phyloP scores from a whole-genome alignment of 1,140 invertebrate species.

The Drosophila chauvacae region DNA sequence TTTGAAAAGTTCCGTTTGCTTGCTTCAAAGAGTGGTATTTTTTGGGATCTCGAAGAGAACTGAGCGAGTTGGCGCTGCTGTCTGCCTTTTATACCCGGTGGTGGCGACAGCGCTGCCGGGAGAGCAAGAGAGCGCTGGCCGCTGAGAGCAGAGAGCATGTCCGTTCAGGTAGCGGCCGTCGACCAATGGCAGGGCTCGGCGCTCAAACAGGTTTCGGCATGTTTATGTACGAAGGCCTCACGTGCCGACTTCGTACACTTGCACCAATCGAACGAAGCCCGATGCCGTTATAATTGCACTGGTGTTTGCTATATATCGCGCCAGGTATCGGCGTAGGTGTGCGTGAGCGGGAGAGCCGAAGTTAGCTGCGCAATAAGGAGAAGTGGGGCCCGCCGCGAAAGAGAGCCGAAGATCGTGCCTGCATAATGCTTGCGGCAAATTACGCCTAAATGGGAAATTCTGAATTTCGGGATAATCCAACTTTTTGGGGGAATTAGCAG shows the following conservation, averaged over 20 bases:
- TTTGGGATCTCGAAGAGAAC: constrained; percentile 17
- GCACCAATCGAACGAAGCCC: constrained; percentile 70
- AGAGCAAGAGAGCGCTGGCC: constrained; percentile 14
- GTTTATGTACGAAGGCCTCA: constrained; percentile 65
- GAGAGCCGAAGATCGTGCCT: constrained; percentile 12
- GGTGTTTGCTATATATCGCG: constrained; percentile 33
- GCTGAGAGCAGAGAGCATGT: constrained; percentile 8
- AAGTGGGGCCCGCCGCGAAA: not conserved
- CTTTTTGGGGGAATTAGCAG: constrained; percentile 24
- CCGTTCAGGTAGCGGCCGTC: constrained; percentile 7
- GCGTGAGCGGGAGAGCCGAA: constrained; percentile 23
- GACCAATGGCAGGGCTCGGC: constrained; percentile 59
- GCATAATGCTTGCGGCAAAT: constrained; percentile 12
- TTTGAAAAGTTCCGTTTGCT: not conserved
- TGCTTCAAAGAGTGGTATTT: not conserved
- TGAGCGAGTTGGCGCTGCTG: constrained; percentile 21
- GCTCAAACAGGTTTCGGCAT: constrained; percentile 67
- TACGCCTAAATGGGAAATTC: constrained; percentile 16
- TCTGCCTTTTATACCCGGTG: constrained; percentile 25
- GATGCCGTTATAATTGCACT: constrained; percentile 69
- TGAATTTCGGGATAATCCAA: constrained; percentile 14
- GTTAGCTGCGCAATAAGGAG: constrained; percentile 37
- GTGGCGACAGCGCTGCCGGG: constrained; percentile 10
- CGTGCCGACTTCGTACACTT: constrained; percentile 71
- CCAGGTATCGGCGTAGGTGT: constrained; percentile 25